phyloP scores from a whole-genome alignment of 2,888 invertebrate genomes.

The Limnephilus marmoratus region DNA sequence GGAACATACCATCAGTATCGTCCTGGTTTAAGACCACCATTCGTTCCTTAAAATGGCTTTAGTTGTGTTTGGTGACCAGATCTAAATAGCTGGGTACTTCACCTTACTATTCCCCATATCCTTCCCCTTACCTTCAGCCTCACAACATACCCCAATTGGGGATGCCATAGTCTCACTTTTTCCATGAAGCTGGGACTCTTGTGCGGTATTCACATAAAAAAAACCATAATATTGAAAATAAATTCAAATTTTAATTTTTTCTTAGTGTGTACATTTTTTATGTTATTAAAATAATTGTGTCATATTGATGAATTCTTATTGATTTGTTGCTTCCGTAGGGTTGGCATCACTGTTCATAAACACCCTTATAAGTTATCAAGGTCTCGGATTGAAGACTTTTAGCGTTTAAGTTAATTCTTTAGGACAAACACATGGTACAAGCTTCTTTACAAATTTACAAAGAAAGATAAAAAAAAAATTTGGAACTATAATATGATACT shows the following conservation, averaged over 20 bases:
- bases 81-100: too few relatives aligned
- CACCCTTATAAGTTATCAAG: neutral
- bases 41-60: too few relatives aligned
- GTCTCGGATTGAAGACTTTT: neutral
- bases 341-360: neutral
- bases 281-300: neutral
- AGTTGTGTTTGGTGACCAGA: too few relatives aligned
- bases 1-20: too few relatives aligned
- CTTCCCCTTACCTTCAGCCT: too few relatives aligned
- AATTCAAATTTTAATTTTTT: neutral
- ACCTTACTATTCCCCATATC: too few relatives aligned
- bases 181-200: too few relatives aligned
- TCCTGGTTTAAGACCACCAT: too few relatives aligned
- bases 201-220: too few relatives aligned
- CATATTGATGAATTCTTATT: neutral
- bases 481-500: neutral
- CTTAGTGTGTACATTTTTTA: neutral
- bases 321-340: neutral
- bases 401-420: neutral
- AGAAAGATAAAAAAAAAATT: neutral
- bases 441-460: neutral
- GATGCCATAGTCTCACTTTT: too few relatives aligned
- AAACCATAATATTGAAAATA: neutral
- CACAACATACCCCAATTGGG: too few relatives aligned
- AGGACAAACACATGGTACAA: neutral